A percentile compares a stretch with the other conserved stretches of the same genome.
phyloP scores from a whole-genome alignment of 2,888 invertebrate genomes.

The Pilophorus perplexus region DNA sequence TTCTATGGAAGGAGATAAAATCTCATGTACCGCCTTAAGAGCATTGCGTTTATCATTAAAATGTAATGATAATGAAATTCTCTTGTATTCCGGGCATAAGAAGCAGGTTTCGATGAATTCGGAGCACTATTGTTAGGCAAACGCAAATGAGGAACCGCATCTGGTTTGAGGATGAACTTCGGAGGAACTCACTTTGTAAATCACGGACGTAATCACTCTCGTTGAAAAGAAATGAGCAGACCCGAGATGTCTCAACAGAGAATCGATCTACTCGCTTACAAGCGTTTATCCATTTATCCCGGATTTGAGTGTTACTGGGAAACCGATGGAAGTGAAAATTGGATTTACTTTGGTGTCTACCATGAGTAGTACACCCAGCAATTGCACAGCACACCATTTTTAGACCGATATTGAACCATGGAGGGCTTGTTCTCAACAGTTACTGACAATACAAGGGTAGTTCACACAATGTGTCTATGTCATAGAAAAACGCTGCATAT shows the following conservation, averaged over 20 bases:
- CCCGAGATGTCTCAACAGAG: too few relatives aligned
- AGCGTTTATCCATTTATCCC: too few relatives aligned
- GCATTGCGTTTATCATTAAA: slow-evolving; percentile 2
- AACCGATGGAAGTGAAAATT: slow-evolving; percentile 1
- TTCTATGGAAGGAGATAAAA: background rate
- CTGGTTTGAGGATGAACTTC: background rate
- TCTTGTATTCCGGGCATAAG: background rate
- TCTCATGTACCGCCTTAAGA: background rate
- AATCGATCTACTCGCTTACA: too few relatives aligned
- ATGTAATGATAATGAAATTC: too few relatives aligned
- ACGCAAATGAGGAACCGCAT: background rate
- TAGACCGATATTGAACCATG: too few relatives aligned
- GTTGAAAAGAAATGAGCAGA: too few relatives aligned
- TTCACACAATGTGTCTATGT: background rate
- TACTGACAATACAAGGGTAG: slow-evolving; percentile 1
- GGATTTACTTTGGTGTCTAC: too few relatives aligned
- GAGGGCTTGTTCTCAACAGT: too few relatives aligned
- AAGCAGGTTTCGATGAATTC: slow-evolving; percentile 2
- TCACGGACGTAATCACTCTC: background rate
- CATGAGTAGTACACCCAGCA: too few relatives aligned
- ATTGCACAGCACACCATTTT: too few relatives aligned
- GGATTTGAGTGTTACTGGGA: background rate
- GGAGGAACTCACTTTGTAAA: background rate
- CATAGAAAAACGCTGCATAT: background rate
- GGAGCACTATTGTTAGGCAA: slow-evolving; percentile 1